Evolutionary conservation across 2,113 vertebrate species (phyloP).

Genomic region (Agapornis roseicollis): DNA sequence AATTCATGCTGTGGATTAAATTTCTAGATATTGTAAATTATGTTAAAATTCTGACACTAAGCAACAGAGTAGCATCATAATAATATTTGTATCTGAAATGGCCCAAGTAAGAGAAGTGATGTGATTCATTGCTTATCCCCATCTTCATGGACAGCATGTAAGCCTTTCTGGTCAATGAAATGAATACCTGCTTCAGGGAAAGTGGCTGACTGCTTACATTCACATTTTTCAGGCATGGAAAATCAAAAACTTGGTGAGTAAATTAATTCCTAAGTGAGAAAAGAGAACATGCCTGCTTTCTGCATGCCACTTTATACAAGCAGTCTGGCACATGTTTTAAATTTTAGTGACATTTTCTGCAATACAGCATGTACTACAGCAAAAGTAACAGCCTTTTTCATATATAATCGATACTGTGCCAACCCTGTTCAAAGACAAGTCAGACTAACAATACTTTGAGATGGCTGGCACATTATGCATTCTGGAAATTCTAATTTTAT

Average conservation of each 20-base stretch:
- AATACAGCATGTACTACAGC: slow-evolving; percentile 10
- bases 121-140: neutral
- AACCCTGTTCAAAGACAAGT: slow-evolving; percentile 39
- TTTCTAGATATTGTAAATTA: slow-evolving; percentile 43
- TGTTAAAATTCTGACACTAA: slow-evolving; percentile 53
- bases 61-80: slow-evolving; percentile 8
- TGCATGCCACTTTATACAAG: neutral
- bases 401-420: slow-evolving; percentile 21
- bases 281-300: neutral
- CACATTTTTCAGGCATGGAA: neutral
- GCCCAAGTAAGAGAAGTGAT: neutral
- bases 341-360: slow-evolving; percentile 25
- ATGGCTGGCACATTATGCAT: slow-evolving; percentile 65
- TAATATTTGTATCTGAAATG: slow-evolving; percentile 26
- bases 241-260: neutral
- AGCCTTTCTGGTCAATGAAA: neutral
- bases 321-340: neutral
- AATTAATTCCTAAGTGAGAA: neutral
- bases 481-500: slow-evolving; percentile 75
- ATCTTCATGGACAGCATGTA: neutral
- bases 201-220: neutral
- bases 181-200: neutral
- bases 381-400: slow-evolving; percentile 19
- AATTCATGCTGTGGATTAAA: neutral
- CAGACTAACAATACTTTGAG: slow-evolving; percentile 59